Base-by-base conservation (phyloP, 2,888 invertebrate species). In the Phalera bucephala region DNA sequence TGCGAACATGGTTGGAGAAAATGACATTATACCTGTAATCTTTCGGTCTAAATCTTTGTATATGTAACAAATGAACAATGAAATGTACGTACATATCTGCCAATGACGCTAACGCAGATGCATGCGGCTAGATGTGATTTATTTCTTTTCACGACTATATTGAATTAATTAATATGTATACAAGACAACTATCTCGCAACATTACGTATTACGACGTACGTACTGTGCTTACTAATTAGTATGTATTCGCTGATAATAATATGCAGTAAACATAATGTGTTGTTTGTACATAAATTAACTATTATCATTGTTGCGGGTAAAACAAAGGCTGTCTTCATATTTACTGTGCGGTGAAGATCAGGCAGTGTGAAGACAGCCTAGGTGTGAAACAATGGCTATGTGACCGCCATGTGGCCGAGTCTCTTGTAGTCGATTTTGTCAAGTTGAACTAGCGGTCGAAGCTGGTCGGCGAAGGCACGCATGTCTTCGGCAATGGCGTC, bases 401-500 rank as follows among this genome's bases (percentile, higher is more conserved):
- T 72, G 36, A 68, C 80, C 0, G 81, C 59, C 83, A 89, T 85
- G 47, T 87, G 88, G 0, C 88, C 89, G 3, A 95, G 84, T 43
- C 95, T 88, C 70, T 96, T 95, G 74, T 96, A 97, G 86, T 98
- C 98, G 33, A 97, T 95, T 85, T 98, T 98, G 70, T 98, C 98
- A 4, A 98, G 91, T 55, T 95, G 95, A 2, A 98, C 97, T 5
- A 98, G 90, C 0, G 99, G 98, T 64, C 96, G 94, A 1, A 99
- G 89, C 70, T 98, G 98, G 72, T 99, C 98, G 0, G 98, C 97
- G 85, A 99, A 98, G 15, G 95, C 93, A 44, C 96, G 93, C 95
- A 99, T 98, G 70, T 99, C 98, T 66, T 98, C 98, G 2, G 96
- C 98, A 38, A 99, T 96, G 11, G 96, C 96, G 75, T 98, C 98